Evolutionary conservation across 2,797 vertebrate species (phyloP).

Genomic region (Anguilla anguilla): DNA sequence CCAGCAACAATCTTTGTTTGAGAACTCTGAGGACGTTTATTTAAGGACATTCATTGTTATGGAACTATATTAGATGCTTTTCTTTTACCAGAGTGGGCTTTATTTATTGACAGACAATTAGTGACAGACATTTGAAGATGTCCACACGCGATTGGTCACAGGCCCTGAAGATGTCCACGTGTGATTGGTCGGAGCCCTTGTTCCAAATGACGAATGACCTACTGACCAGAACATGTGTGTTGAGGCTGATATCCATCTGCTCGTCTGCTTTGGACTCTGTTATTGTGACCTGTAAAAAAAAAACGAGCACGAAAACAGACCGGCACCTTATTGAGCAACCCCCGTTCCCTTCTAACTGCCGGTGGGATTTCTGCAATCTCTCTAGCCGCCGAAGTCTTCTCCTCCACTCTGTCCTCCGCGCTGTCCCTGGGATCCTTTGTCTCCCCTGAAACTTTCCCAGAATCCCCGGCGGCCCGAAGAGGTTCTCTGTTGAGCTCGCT

Average conservation of each 20-base stretch:
- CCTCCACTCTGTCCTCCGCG: not conserved
- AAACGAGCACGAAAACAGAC: not conserved
- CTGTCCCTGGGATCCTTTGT: not conserved
- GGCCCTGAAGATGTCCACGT: too few species aligned
- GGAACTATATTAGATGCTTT: too few species aligned
- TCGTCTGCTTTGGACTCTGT: not conserved
- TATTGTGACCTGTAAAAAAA: not conserved
- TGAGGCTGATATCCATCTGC: not conserved
- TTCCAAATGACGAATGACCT: not conserved
- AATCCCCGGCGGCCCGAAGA: not conserved
- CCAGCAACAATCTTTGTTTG: too few species aligned
- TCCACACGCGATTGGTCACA: not conserved
- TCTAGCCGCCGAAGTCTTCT: not conserved
- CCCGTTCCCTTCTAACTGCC: not conserved
- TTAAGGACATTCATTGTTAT: too few species aligned
- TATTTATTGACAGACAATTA: too few species aligned
- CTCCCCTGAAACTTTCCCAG: not conserved
- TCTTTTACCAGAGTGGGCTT: too few species aligned
- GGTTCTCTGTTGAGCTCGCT: not conserved
- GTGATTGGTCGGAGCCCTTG: not conserved
- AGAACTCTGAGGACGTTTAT: too few species aligned
- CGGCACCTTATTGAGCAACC: not conserved
- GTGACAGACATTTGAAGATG: not conserved
- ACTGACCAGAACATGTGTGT: too few species aligned
- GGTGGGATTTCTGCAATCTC: not conserved